These are phyloP conservation scores for Ceratothoa steindachneri DNA, from an alignment of 2,888 invertebrate species.

Conservation along the genomic window DNA sequence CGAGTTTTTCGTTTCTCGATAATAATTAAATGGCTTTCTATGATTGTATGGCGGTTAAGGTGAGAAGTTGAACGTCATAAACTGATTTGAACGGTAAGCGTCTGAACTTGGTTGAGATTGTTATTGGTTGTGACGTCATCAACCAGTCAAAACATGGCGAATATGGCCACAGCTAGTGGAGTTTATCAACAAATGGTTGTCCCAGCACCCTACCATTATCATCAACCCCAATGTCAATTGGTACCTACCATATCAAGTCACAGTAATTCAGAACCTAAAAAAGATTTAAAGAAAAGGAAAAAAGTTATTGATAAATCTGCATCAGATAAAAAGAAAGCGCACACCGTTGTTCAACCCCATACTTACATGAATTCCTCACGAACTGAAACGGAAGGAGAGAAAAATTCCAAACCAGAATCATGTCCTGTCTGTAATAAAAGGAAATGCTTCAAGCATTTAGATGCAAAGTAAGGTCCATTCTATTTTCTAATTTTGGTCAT, in stretches of 20 bases:
- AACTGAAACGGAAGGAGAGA: neutral
- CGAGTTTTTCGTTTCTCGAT: no score
- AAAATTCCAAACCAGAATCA: neutral
- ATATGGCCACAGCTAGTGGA: constrained; percentile 32
- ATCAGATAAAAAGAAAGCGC: constrained; percentile 32
- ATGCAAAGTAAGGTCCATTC: constrained; percentile 42
- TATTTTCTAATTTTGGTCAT: no score
- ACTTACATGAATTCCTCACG: constrained; percentile 21
- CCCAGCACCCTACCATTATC: constrained; percentile 38
- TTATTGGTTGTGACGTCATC: constrained; percentile 25
- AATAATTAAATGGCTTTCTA: no score
- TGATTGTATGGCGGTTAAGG: no score
- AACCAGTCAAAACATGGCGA: constrained; percentile 35
- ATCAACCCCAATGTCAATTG: constrained; percentile 31
- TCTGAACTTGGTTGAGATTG: no score
- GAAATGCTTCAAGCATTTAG: constrained; percentile 36
- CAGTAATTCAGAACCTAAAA: constrained; percentile 28
- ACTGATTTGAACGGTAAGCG: no score
- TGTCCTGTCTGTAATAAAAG: constrained; percentile 38
- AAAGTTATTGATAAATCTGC: constrained; percentile 26
- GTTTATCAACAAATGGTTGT: constrained; percentile 41
- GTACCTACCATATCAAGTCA: constrained; percentile 17
- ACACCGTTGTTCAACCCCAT: constrained; percentile 23
- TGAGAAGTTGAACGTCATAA: no score
- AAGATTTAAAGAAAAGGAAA: constrained; percentile 38